Evolutionary conservation across 2,797 vertebrate species (phyloP), one percentile per base, ranked within the genome.

Genomic region (Salarias fasciatus): DNA sequence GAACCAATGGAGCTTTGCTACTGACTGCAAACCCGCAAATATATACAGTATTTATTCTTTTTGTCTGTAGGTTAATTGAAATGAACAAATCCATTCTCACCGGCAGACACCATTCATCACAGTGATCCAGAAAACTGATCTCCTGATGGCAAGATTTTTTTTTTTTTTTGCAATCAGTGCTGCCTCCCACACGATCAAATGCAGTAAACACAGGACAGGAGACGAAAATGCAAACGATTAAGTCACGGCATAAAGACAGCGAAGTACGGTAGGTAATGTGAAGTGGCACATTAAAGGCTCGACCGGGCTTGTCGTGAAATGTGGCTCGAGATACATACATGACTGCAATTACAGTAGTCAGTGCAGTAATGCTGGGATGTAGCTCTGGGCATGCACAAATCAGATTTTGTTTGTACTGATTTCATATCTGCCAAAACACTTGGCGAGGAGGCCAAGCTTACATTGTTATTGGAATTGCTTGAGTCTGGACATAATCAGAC

Each of bases 391-490:
- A 63, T 73, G 52, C 60, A 83, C 60, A 72, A 80, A 86, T 81
- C 77, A 64, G 66, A 81, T 85, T 79, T 75, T 71, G 72, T 73
- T 75, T 80, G 66, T 44, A 35, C 72, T 63, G 82, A 74, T 86
- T 82, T 78, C 59, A 73, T 82, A 84, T 86, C 79, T 79, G 80
- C 80, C 73, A 82, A 82, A 79, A 56, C 69, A 83, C 64, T 85
- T 84, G 79, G 82, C 28, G 6, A 66, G 48, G 50, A 68, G 38
- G 71, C 66, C 68, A 68, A 70, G 79, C 73, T 82, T 57, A 76
- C 69, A 83, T 74, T 79, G 84, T 82, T 77, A 80, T 57, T 72
- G 63, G 81, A 79, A 75, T 78, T 72, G 69, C 77, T 83, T 14
- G 53, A 76, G 66, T 76, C 70, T 82, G 76, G 74, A 83, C 74